phyloP scores from a whole-genome alignment of 30 jellyfish, hydroid and myxozoan species.

The Pelagia noctiluca region DNA sequence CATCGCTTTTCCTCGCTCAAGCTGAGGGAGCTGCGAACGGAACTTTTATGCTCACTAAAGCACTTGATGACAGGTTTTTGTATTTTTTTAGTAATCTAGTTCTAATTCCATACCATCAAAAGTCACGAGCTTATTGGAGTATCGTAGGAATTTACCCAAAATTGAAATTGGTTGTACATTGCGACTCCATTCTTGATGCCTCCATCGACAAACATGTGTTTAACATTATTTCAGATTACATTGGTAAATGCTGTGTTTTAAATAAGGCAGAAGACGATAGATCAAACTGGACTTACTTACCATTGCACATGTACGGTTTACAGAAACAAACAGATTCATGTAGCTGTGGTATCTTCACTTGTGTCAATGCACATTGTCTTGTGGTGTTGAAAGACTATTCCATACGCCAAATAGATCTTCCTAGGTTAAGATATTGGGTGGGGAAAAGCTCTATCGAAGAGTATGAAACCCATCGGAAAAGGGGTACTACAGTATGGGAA shows the following conservation, averaged over 20 bases:
- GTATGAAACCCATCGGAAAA: background rate
- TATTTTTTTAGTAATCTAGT: background rate
- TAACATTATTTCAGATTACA: background rate
- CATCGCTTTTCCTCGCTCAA: too few relatives aligned
- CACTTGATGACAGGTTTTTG: background rate
- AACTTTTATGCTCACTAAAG: too few relatives aligned
- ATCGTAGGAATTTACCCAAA: constrained; percentile 3
- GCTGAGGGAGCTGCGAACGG: too few relatives aligned
- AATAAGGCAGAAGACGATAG: background rate
- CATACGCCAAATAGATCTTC: background rate
- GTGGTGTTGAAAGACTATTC: background rate
- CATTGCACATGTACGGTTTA: background rate
- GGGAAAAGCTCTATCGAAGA: background rate
- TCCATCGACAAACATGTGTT: background rate
- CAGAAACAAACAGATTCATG: background rate
- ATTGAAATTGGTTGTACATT: constrained; percentile 8
- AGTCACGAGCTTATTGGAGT: constrained; percentile 2
- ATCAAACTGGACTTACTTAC: background rate
- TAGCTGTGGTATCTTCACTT: constrained; percentile 17
- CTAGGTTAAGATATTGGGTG: constrained; percentile 8
- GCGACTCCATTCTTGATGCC: constrained; percentile 4
- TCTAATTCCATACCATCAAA: constrained; percentile 3
- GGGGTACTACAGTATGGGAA: background rate
- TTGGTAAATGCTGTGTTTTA: background rate
- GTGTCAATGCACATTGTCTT: constrained; percentile 21